Percentiles rank a stretch among this genome's conserved stretches.
These are phyloP conservation scores for Chaetodon trifasciatus DNA, from an alignment of 2,797 vertebrate species.

Conservation along the genomic window DNA sequence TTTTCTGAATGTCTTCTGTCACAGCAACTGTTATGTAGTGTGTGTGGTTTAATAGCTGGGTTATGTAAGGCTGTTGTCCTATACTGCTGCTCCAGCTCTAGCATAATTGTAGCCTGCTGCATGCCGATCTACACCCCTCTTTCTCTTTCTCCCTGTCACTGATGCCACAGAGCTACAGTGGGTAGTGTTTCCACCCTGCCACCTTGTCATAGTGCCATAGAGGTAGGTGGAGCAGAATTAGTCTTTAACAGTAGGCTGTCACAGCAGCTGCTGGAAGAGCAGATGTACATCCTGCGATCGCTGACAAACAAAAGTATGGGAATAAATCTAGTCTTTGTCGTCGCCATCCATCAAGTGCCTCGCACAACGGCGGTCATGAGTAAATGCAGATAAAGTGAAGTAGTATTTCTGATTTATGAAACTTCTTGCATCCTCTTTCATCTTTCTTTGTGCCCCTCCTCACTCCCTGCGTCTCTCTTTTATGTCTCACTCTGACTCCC, in stretches of 20 bases:
- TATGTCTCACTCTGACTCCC: conserved; percentile 47
- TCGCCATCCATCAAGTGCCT: conserved; percentile 49
- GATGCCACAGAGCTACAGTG: conserved; percentile 59
- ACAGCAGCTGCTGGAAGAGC: conserved; percentile 31
- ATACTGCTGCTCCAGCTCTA: conserved; percentile 71
- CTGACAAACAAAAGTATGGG: conserved; percentile 56
- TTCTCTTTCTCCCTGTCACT: conserved; percentile 41
- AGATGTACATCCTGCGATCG: conserved; percentile 40
- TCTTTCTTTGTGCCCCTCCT: conserved; percentile 25
- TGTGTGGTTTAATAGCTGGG: conserved; percentile 62
- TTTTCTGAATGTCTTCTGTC: conserved; percentile 53
- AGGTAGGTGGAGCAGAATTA: conserved; percentile 63
- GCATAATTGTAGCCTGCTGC: conserved; percentile 76
- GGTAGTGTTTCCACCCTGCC: conserved; percentile 60
- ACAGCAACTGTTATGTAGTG: conserved; percentile 13
- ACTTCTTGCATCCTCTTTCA: conserved; percentile 10
- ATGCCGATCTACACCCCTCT: conserved; percentile 40
- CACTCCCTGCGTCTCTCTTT: background rate
- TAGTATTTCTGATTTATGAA: conserved; percentile 21
- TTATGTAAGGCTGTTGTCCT: conserved; percentile 65
- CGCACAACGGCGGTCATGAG: conserved; percentile 16
- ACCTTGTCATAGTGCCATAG: conserved; percentile 68
- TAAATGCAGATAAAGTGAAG: conserved; percentile 49
- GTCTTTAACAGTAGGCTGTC: conserved; percentile 71
- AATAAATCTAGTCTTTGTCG: conserved; percentile 45